These are phyloP conservation scores for Tenthredo notha DNA, from an alignment of 2,888 invertebrate genomes.

Conservation along the genomic window DNA sequence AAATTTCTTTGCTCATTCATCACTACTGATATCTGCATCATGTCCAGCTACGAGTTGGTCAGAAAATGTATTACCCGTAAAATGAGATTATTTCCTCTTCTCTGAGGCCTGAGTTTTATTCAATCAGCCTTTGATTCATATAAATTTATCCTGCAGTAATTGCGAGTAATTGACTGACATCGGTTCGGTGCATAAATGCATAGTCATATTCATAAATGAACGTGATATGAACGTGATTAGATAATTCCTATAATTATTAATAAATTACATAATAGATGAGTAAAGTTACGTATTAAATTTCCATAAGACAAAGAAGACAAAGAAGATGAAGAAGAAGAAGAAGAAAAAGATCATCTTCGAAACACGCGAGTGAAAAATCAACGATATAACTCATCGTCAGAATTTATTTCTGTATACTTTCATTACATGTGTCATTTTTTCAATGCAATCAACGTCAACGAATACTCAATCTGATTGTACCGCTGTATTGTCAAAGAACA, in stretches of 20 bases:
- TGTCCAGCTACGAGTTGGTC: no score
- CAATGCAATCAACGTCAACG: no score
- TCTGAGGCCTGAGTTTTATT: no score
- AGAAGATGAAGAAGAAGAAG: background rate
- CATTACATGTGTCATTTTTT: background rate
- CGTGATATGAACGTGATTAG: conserved; percentile 3
- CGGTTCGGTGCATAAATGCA: background rate
- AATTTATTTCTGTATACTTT: background rate
- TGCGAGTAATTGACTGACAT: no score
- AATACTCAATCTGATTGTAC: no score
- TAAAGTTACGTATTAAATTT: background rate
- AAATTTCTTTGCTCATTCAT: no score
- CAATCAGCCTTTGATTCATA: no score
- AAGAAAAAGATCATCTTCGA: background rate
- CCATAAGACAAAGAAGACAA: background rate
- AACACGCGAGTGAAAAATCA: background rate
- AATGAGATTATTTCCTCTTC: no score
- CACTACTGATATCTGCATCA: no score
- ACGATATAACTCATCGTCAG: background rate
- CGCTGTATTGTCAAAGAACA: no score
- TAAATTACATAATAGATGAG: background rate
- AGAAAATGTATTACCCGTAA: no score
- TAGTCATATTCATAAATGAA: background rate
- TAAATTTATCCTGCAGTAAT: no score
- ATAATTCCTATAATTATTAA: background rate